Conservation (phyloP, 2,888 invertebrate genomes). For the Conomelus anceps region DNA sequence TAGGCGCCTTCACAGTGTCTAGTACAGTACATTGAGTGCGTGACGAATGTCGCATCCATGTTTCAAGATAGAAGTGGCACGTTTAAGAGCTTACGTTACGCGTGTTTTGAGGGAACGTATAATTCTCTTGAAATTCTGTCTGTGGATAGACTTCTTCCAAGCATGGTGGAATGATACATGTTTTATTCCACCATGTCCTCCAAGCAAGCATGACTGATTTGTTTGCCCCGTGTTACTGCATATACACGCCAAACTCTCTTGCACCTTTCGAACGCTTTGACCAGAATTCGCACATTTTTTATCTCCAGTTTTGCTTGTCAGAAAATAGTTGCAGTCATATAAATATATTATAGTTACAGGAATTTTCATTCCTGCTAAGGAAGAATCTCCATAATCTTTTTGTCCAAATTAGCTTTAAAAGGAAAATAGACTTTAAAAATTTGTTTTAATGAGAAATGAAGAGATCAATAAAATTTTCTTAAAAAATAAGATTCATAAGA, state of each 20-base stretch:
- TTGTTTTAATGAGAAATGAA: too few relatives aligned
- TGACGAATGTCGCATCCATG: not conserved
- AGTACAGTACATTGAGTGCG: too few relatives aligned
- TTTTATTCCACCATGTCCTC: too few relatives aligned
- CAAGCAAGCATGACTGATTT: not conserved
- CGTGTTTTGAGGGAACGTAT: not conserved
- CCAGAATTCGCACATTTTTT: not conserved
- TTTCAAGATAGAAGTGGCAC: not conserved
- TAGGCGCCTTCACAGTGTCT: not conserved
- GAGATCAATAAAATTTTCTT: too few relatives aligned
- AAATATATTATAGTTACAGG: not conserved
- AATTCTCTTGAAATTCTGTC: not conserved
- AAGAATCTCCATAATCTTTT: too few relatives aligned
- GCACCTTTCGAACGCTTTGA: not conserved
- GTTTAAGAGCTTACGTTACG: not conserved
- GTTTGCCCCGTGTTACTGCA: not conserved
- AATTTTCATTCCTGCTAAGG: too few relatives aligned
- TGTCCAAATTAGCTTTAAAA: too few relatives aligned
- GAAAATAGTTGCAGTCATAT: not conserved
- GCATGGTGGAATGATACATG: too few relatives aligned
- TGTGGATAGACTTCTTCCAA: not conserved
- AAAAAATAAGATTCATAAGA: too few relatives aligned
- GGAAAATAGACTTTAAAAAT: too few relatives aligned
- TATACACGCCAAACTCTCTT: not conserved
- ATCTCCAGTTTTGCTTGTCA: not conserved